Evolutionary conservation across 92 coral and sea anemone species (phyloP).

Genomic region (Phenganax subtilis): DNA sequence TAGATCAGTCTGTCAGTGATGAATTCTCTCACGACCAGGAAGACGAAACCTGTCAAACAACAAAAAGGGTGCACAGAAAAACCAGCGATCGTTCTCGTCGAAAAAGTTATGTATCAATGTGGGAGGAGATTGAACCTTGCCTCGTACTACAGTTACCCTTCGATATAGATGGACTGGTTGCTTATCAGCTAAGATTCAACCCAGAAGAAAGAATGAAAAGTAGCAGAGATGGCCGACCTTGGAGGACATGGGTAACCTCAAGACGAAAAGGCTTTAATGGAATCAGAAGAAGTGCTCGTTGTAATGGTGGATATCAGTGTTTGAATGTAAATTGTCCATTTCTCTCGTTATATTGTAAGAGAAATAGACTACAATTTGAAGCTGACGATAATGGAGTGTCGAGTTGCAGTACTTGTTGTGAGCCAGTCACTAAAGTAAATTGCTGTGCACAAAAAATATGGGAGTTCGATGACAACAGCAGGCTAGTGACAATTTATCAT

Average conservation of each 20-base stretch:
- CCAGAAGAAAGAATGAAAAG: conserved; percentile 15
- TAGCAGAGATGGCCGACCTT: conserved; percentile 14
- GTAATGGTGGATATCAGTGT: conserved; percentile 44
- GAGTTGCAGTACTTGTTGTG: conserved; percentile 7
- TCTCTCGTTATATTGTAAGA: conserved; percentile 36
- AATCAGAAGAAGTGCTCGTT: conserved; percentile 43
- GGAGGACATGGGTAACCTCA: conserved; percentile 10
- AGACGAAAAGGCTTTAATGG: conserved; percentile 38
- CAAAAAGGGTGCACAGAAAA: not conserved
- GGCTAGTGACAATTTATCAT: conserved; percentile 23
- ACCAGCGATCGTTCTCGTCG: not conserved
- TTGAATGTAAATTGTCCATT: conserved; percentile 47
- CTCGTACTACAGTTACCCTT: not conserved
- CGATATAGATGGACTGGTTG: not conserved
- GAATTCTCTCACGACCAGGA: not conserved
- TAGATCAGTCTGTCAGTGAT: not conserved
- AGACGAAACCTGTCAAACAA: not conserved
- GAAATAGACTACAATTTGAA: conserved; percentile 1
- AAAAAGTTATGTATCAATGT: not conserved
- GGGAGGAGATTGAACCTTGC: not conserved
- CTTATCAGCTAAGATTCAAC: not conserved
- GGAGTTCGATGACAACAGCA: conserved; percentile 17
- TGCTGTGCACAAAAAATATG: conserved; percentile 36
- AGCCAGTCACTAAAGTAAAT: not conserved
- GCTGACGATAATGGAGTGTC: not conserved